phyloP scores from a whole-genome alignment of 2,797 vertebrate species.

The Siniperca undulata region DNA sequence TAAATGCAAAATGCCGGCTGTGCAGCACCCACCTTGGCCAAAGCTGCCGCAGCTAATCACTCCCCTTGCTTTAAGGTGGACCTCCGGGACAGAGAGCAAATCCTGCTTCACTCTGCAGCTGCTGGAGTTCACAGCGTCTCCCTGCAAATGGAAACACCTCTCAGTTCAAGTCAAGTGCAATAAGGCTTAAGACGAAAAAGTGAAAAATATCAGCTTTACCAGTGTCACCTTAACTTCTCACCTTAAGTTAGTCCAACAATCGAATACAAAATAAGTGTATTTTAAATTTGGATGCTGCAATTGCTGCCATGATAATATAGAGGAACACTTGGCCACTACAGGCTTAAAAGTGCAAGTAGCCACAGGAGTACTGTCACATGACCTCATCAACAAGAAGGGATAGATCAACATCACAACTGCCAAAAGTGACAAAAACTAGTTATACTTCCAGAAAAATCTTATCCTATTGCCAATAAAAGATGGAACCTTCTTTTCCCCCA shows the following conservation, averaged over 20 bases:
- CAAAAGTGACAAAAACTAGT: not conserved
- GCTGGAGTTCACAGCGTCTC: constrained; percentile 28
- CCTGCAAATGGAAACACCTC: constrained; percentile 31
- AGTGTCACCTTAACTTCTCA: not conserved
- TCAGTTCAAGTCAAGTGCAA: not conserved
- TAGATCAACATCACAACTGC: not conserved
- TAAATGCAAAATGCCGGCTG: constrained; percentile 81
- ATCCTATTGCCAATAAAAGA: too few species aligned
- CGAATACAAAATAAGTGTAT: not conserved
- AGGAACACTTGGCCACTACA: not conserved
- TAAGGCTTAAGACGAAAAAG: not conserved
- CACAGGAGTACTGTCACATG: not conserved
- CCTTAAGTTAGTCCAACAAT: not conserved
- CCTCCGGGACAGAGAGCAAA: constrained; percentile 78
- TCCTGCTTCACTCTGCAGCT: constrained; percentile 32
- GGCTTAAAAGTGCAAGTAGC: not conserved
- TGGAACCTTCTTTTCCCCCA: too few species aligned
- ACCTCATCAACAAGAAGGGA: not conserved
- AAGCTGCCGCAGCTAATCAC: constrained; percentile 78
- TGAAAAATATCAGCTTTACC: not conserved
- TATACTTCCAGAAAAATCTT: not conserved
- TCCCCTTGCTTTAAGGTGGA: constrained; percentile 85
- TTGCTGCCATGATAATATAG: not conserved
- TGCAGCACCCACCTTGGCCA: constrained; percentile 63
- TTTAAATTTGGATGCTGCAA: not conserved